Evolutionary conservation across 2,888 invertebrate species (phyloP).

Genomic region (Drosophila affinis): DNA sequence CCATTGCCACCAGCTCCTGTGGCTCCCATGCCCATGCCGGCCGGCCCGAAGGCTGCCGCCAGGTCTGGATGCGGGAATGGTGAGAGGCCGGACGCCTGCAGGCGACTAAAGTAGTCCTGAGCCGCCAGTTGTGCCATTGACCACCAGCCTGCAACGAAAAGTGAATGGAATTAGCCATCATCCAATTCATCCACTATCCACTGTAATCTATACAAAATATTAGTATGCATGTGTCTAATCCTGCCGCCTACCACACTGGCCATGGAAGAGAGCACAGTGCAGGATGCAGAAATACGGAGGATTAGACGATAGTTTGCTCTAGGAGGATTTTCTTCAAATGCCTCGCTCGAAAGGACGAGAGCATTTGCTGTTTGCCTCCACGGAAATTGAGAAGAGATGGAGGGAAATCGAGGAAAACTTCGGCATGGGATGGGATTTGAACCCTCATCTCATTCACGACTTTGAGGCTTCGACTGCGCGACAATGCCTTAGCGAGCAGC

Average conservation of each 20-base stretch:
- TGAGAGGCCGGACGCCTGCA: slow-evolving; percentile 91
- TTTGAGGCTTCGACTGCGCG: background rate
- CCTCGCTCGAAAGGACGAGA: slow-evolving; percentile 48
- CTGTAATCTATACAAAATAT: background rate
- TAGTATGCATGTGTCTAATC: slow-evolving; percentile 30
- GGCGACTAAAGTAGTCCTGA: slow-evolving; percentile 92
- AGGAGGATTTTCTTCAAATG: slow-evolving; percentile 77
- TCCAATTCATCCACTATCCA: background rate
- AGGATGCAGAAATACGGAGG: background rate
- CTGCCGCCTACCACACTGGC: slow-evolving; percentile 24
- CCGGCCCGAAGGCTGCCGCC: slow-evolving; percentile 85
- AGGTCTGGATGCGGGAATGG: slow-evolving; percentile 89
- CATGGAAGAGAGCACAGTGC: slow-evolving; percentile 43
- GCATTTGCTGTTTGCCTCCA: slow-evolving; percentile 74
- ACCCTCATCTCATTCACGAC: background rate
- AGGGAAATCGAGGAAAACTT: background rate
- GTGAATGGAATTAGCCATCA: background rate
- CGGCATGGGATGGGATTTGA: slow-evolving; percentile 6
- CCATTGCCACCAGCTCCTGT: slow-evolving; percentile 79
- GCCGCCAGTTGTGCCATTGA: slow-evolving; percentile 95
- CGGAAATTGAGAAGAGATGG: slow-evolving; percentile 1
- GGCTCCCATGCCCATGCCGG: slow-evolving; percentile 80
- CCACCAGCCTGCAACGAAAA: slow-evolving; percentile 90
- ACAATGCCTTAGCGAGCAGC: background rate
- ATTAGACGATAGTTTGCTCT: slow-evolving; percentile 48